These are phyloP conservation scores for Anastatus disparis DNA, from an alignment of 1,140 invertebrate genomes.

Conservation along the genomic window DNA sequence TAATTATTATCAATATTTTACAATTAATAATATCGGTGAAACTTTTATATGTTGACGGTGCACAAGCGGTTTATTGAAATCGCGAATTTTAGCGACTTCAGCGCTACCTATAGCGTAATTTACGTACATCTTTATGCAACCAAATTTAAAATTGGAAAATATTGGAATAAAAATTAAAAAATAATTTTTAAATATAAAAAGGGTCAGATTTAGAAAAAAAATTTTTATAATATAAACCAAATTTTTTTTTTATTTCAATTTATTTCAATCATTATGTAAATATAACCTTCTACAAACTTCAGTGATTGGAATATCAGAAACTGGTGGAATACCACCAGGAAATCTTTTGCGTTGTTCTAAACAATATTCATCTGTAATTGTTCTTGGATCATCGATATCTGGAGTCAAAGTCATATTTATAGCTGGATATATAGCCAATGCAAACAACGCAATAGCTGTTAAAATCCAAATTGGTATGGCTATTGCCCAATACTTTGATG, in stretches of 20 bases:
- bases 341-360: slow-evolving; percentile 46
- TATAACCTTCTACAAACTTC: slow-evolving; percentile 71
- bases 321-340: slow-evolving; percentile 66
- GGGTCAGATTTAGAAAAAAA: no score
- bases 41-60: slow-evolving; percentile 8
- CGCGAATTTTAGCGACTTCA: not conserved
- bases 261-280: slow-evolving; percentile 48
- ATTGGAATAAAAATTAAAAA: no score
- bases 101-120: not conserved
- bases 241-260: not conserved
- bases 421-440: slow-evolving; percentile 85
- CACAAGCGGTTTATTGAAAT: no score
- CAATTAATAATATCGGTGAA: not conserved
- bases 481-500: slow-evolving; percentile 90
- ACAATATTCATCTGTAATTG: slow-evolving; percentile 75
- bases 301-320: slow-evolving; percentile 72
- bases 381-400: slow-evolving; percentile 74
- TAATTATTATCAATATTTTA: slow-evolving; percentile 11
- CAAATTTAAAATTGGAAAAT: no score
- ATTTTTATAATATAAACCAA: not conserved
- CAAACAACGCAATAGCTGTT: slow-evolving; percentile 78
- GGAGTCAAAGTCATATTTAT: slow-evolving; percentile 82
- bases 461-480: slow-evolving; percentile 84
- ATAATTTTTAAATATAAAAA: no score
- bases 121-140: no score